A percentile compares a stretch with the other conserved stretches of the same genome.
Evolutionary conservation across 2,797 vertebrate species (phyloP).

Genomic region (Eulemur albifrons): DNA sequence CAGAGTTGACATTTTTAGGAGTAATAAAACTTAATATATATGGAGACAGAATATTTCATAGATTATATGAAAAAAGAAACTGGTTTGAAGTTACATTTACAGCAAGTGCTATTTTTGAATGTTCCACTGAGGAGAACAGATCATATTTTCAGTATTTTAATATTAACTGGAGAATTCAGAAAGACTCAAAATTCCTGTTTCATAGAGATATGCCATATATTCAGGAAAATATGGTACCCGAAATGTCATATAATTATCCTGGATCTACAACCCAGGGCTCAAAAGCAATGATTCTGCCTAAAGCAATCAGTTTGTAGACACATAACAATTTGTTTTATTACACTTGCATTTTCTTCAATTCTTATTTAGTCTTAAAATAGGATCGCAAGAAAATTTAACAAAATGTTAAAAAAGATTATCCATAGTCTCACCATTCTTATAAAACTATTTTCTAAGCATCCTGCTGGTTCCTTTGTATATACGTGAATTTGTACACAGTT

Average conservation of each 20-base stretch:
- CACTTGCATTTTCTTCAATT: conserved; percentile 16
- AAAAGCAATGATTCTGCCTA: neutral
- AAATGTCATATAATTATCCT: conserved; percentile 8
- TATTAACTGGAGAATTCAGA: conserved; percentile 39
- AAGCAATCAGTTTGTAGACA: neutral
- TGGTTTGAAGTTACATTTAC: conserved; percentile 36
- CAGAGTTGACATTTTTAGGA: neutral
- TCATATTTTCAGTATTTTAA: conserved; percentile 49
- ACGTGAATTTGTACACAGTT: neutral
- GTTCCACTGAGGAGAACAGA: conserved; percentile 4
- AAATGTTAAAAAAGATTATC: neutral
- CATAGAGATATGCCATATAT: neutral
- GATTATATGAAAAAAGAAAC: conserved; percentile 23
- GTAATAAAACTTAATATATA: neutral
- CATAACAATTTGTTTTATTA: conserved; percentile 46
- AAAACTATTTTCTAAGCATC: neutral
- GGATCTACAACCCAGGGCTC: neutral
- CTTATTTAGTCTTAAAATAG: conserved; percentile 53
- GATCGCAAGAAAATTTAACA: conserved; percentile 22
- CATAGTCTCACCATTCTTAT: neutral
- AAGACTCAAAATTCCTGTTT: conserved; percentile 6
- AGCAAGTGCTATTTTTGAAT: conserved; percentile 47
- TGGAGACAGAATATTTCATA: neutral
- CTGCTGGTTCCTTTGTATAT: conserved; percentile 4
- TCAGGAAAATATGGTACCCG: neutral